These are phyloP conservation scores for Mus minutoides DNA, from an alignment of 2,797 vertebrate genomes.

Conservation along the genomic window DNA sequence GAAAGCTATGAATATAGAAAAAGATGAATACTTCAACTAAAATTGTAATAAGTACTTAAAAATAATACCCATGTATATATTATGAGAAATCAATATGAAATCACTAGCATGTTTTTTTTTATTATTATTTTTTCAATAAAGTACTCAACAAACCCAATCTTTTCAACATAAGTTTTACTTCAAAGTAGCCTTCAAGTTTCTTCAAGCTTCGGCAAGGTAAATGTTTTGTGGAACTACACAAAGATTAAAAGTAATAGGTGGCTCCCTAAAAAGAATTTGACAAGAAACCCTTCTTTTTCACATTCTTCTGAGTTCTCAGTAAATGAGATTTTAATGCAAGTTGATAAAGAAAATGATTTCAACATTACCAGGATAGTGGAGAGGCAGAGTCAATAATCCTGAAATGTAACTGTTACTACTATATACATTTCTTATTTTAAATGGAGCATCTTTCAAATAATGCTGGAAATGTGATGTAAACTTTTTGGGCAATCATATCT, in stretches of 20 bases:
- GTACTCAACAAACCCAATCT: not conserved
- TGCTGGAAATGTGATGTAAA: not conserved
- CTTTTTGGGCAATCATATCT: not conserved
- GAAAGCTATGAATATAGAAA: not conserved
- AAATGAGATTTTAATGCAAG: not conserved
- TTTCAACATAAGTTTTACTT: not conserved
- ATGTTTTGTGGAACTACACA: not conserved
- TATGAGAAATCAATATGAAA: not conserved
- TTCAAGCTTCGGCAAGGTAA: not conserved
- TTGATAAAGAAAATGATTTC: not conserved
- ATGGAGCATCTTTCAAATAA: not conserved
- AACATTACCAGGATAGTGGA: not conserved
- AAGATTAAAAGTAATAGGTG: not conserved
- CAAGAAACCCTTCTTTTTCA: accelerated
- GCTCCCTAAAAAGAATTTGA: not conserved
- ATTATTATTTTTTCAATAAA: not conserved
- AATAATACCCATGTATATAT: not conserved
- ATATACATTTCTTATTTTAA: not conserved
- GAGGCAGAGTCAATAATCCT: not conserved
- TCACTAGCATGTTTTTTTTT: not conserved
- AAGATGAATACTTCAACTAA: not conserved
- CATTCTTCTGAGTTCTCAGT: not conserved
- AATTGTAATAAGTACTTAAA: not conserved
- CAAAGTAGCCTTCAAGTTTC: not conserved
- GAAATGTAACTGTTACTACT: not conserved